A percentile compares a stretch with the other conserved stretches of the same genome.
phyloP scores from a whole-genome alignment of 2,113 vertebrate genomes.

The Andinoacara biseriatus region DNA sequence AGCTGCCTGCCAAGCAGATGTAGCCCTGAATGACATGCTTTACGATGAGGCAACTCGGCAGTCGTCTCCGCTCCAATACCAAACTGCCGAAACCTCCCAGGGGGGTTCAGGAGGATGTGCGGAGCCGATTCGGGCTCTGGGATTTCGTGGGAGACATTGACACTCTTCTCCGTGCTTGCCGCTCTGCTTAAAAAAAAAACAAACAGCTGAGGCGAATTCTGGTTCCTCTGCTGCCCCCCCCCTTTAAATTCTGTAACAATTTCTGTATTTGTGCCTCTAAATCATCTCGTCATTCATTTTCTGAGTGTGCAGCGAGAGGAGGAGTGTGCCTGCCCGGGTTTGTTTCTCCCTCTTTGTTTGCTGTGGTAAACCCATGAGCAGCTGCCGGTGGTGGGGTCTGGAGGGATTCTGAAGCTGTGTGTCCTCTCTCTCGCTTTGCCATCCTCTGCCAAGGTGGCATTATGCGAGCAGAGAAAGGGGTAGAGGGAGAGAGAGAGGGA shows the following conservation, averaged over 20 bases:
- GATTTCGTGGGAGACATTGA: slow-evolving; percentile 5
- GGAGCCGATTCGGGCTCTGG: background rate
- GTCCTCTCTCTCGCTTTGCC: slow-evolving; percentile 75
- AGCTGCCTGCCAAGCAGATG: slow-evolving; percentile 57
- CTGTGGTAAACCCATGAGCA: slow-evolving; percentile 84
- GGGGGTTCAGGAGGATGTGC: background rate
- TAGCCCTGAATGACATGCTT: slow-evolving; percentile 36
- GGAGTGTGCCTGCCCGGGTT: slow-evolving; percentile 64
- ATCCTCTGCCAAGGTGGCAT: slow-evolving; percentile 85
- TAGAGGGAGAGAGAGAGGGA: slow-evolving; percentile 66
- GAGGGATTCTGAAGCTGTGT: slow-evolving; percentile 83
- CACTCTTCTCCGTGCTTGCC: background rate
- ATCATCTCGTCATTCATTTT: slow-evolving; percentile 49
- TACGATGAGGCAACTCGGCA: slow-evolving; percentile 52
- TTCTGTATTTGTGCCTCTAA: slow-evolving; percentile 51
- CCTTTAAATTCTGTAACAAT: slow-evolving; percentile 40
- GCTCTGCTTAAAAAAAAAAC: background rate
- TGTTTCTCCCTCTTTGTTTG: slow-evolving; percentile 81
- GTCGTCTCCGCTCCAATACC: slow-evolving; percentile 11
- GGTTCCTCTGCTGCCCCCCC: background rate
- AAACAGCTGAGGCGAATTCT: slow-evolving; percentile 34
- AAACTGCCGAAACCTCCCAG: slow-evolving; percentile 13
- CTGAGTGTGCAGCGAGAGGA: slow-evolving; percentile 44
- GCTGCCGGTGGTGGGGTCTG: slow-evolving; percentile 88
- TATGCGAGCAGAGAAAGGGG: slow-evolving; percentile 74